Evolutionary conservation across 1,140 invertebrate genomes (phyloP).

Genomic region (Tenebrio molitor): DNA sequence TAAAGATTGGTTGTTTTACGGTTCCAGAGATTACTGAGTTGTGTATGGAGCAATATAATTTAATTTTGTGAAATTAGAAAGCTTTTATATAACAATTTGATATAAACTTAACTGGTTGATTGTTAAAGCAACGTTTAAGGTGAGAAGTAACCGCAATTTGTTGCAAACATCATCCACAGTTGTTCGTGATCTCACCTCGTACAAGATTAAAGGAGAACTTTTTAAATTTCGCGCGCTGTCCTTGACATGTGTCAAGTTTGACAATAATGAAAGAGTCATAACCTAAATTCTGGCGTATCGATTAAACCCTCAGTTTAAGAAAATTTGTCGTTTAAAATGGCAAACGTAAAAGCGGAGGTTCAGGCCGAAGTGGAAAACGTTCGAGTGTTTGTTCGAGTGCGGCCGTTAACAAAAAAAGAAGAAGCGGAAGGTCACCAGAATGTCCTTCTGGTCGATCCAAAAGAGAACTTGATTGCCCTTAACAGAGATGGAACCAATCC

Average conservation of each 20-base stretch:
- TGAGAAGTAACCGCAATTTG: no score
- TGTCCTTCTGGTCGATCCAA: conserved; percentile 81
- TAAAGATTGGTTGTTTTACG: no score
- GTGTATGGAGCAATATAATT: no score
- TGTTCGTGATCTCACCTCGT: neutral
- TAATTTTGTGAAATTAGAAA: no score
- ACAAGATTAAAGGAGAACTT: neutral
- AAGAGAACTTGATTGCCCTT: conserved; percentile 82
- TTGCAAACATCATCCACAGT: no score
- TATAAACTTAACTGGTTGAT: no score
- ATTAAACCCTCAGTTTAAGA: neutral
- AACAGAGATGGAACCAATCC: conserved; percentile 80
- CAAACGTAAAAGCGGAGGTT: conserved; percentile 49
- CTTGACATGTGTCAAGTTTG: neutral
- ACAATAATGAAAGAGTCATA: neutral
- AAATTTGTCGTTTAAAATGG: conserved; percentile 49
- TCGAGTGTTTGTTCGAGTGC: conserved; percentile 88
- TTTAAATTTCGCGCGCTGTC: neutral
- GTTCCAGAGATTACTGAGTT: no score
- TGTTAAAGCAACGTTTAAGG: no score
- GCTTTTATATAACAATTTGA: no score
- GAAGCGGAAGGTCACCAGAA: conserved; percentile 76
- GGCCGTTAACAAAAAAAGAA: conserved; percentile 89
- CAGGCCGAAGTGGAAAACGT: conserved; percentile 75
- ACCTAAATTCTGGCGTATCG: conserved; percentile 17